These are phyloP conservation scores for Heliconius melpomene DNA, from an alignment of 1,140 invertebrate species.

Conservation along the genomic window DNA sequence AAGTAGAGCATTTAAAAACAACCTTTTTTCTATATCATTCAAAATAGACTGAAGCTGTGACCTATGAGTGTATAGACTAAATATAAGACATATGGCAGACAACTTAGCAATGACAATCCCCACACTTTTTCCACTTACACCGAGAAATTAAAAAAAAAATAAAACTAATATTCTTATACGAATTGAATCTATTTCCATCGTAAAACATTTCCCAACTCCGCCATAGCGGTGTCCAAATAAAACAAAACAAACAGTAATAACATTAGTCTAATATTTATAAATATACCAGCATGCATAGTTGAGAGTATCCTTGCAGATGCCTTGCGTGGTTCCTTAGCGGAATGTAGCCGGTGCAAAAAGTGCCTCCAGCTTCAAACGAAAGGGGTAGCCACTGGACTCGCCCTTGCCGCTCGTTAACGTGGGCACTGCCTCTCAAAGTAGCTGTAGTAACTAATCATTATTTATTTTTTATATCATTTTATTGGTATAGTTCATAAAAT, in stretches of 20 bases:
- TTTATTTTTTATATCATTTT: neutral
- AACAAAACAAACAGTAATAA: conserved; percentile 19
- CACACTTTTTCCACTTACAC: too few relatives aligned
- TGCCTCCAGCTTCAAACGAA: conserved; percentile 67
- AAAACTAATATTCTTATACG: neutral
- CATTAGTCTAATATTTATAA: conserved; percentile 25
- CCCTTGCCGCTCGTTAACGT: conserved; percentile 56
- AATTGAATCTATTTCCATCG: neutral
- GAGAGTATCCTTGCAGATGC: conserved; percentile 48
- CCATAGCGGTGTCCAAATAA: neutral
- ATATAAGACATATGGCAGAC: too few relatives aligned
- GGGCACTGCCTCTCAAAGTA: conserved; percentile 48
- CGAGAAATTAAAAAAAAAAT: too few relatives aligned
- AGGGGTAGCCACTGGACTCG: conserved; percentile 56
- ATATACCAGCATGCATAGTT: conserved; percentile 38
- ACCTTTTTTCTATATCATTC: too few relatives aligned
- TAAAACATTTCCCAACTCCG: neutral
- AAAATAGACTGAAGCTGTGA: too few relatives aligned
- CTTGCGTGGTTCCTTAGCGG: conserved; percentile 58
- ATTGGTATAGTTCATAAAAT: too few relatives aligned
- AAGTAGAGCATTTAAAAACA: too few relatives aligned
- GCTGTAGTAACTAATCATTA: neutral
- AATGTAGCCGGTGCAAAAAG: conserved; percentile 69
- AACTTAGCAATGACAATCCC: too few relatives aligned
- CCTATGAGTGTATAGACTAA: too few relatives aligned